Conservation (phyloP, 2,797 vertebrate genomes). For the Darevskia nairensis region DNA sequence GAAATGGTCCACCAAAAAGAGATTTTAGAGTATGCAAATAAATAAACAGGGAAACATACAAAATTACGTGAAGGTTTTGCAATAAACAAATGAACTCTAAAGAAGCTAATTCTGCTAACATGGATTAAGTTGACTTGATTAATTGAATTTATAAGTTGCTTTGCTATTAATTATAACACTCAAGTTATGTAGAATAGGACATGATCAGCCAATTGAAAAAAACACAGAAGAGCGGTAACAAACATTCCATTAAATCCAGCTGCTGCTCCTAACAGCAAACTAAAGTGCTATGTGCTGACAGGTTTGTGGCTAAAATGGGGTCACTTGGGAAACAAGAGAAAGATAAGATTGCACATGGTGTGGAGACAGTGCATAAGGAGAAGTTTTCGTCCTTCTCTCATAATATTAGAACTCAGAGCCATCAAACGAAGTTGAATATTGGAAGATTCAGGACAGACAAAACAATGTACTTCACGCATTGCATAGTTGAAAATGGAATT, state of each 20-base stretch:
- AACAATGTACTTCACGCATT: too few species aligned
- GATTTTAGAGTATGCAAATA: conserved; percentile 14
- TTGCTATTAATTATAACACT: conserved; percentile 6
- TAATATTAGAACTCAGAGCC: too few species aligned
- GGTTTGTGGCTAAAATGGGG: not conserved
- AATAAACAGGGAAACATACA: conserved; percentile 33
- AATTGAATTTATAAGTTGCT: not conserved
- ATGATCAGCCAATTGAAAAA: not conserved
- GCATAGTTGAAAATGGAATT: too few species aligned
- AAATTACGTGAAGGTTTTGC: not conserved
- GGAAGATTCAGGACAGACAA: too few species aligned
- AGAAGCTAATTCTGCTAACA: not conserved
- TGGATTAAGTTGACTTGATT: conserved; percentile 33
- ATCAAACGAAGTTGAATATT: too few species aligned
- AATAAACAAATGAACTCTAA: conserved; percentile 32
- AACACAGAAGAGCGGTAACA: not conserved
- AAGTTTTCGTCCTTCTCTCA: too few species aligned
- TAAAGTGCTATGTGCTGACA: not conserved
- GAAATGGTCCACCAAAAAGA: conserved; percentile 17
- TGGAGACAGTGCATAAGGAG: too few species aligned
- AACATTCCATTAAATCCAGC: not conserved
- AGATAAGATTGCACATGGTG: not conserved
- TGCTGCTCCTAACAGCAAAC: not conserved
- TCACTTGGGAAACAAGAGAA: not conserved
- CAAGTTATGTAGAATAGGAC: not conserved